phyloP scores from a whole-genome alignment of 2,797 vertebrate species.

The Anniella stebbinsi region DNA sequence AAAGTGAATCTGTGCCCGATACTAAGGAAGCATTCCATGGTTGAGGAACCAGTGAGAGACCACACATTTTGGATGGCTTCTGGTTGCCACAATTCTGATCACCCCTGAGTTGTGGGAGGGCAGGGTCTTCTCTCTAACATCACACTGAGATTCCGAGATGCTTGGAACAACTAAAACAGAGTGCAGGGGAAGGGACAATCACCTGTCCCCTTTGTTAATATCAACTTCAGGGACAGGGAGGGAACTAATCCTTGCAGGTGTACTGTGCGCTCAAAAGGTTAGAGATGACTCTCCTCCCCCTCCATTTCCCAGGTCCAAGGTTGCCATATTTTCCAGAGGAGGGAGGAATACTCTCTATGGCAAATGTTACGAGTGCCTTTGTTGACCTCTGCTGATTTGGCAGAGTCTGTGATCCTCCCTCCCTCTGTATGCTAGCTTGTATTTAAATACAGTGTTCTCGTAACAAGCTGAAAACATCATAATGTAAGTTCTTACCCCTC shows the following conservation, averaged over 20 bases:
- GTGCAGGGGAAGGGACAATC: background rate
- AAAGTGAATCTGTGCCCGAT: background rate
- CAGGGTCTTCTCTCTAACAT: background rate
- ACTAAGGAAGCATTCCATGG: background rate
- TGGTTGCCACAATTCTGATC: background rate
- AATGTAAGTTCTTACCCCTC: background rate
- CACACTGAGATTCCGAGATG: background rate
- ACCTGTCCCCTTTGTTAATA: background rate
- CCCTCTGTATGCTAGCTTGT: background rate
- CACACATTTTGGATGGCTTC: background rate
- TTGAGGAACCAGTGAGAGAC: too few species aligned
- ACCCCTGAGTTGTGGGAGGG: background rate
- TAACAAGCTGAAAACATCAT: background rate
- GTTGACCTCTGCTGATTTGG: background rate
- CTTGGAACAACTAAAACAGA: background rate
- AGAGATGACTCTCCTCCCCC: too few species aligned
- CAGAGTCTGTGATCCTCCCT: too few species aligned
- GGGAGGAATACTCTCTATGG: background rate
- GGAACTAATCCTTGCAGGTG: background rate
- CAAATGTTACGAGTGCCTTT: background rate
- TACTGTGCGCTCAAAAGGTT: background rate
- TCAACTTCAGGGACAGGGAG: background rate
- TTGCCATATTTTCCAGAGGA: background rate
- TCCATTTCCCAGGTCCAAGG: background rate
- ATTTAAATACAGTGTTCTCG: background rate